These are phyloP conservation scores for Trichechus manatus DNA, from an alignment of 2,113 vertebrate species.

Conservation along the genomic window DNA sequence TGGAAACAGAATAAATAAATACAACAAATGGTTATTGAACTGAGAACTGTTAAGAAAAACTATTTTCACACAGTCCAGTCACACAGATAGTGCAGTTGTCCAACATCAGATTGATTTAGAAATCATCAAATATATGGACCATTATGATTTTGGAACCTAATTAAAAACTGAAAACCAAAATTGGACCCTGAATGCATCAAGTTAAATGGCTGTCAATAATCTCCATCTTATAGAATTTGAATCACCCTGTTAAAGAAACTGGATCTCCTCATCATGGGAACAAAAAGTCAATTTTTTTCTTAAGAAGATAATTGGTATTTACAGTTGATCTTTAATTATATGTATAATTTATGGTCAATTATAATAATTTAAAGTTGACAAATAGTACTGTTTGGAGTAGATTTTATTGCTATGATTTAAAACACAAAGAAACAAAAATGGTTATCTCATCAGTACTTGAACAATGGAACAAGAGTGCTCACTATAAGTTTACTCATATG, in stretches of 20 bases:
- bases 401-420: conserved; percentile 54
- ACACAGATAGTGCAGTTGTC: background rate
- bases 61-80: background rate
- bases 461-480: background rate
- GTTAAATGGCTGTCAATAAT: background rate
- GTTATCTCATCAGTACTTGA: background rate
- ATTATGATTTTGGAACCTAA: background rate
- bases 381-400: background rate
- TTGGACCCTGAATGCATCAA: background rate
- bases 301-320: background rate
- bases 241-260: background rate
- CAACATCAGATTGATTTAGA: background rate
- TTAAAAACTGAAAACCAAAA: conserved; percentile 42
- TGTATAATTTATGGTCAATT: background rate
- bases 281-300: background rate
- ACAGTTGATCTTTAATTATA: conserved; percentile 15
- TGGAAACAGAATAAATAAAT: conserved; percentile 60
- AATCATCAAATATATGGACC: conserved; percentile 22
- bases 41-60: conserved; percentile 23
- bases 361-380: background rate
- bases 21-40: background rate
- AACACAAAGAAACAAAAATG: conserved; percentile 21
- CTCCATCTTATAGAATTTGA: background rate
- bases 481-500: background rate
- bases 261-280: background rate